Evolutionary conservation across 2,888 invertebrate genomes (phyloP), one percentile per base, ranked within the genome.

Genomic region (Tridacna crocea): DNA sequence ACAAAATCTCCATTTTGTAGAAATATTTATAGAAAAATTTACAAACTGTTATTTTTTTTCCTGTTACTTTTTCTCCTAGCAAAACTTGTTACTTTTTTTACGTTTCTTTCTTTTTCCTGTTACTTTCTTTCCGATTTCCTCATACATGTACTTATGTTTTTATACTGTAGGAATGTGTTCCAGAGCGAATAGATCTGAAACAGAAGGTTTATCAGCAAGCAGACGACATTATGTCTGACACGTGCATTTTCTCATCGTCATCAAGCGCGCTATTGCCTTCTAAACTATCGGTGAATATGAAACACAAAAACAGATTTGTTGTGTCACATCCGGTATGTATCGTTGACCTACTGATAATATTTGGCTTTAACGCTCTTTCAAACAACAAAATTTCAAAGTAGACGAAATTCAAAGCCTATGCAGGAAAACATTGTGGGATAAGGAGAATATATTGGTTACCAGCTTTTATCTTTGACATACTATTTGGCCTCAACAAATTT

Each of bases 181-280:
- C 98, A 1, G 99, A 99, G 95, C 96, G 96, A 87, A 94, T 99
- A 46, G 97, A 97, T 0, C 94, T 98, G 90, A 99, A 99, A 93
- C 96, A 96, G 84, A 96, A 97, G 91, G 96, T 99, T 12, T 98
- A 97, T 94, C 95, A 95, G 78, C 96, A 97, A 82, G 94, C 99
- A 66, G 99, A 99, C 93, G 95, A 96, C 79, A 95, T 98, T 0
- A 89, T 89, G 72, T 66, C 61, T 17, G 85, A 84, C n/a, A 72
- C 87, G 10, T 91, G 91, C 27, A 94, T 99, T 88, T 93, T 99
- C 11, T 98, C 98, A 0, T 98, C 98, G 90, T 99, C 99, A 0
- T 98, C 99, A 0, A 98, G 98, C 72, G 98, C 98, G 0, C 97
- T 98, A 83, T 95, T 98, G 82, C 98, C 99, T 0, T 99, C 99